Base-by-base conservation (phyloP, 2,888 invertebrate genomes). In the Pyralis farinalis region DNA sequence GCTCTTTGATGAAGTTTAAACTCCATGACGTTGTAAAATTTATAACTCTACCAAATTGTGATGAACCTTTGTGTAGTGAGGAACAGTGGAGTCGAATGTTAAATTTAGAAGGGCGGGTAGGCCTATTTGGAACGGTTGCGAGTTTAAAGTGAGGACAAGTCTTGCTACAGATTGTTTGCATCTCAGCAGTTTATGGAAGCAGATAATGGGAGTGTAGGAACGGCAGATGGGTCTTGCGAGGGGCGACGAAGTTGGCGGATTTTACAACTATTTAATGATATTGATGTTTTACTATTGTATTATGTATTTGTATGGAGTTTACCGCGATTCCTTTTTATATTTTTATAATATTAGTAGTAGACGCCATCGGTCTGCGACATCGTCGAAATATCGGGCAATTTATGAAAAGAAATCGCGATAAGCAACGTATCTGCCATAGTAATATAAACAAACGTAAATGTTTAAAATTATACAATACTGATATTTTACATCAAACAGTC, bases 131-230 rank as follows among this genome's bases (percentile, higher is more conserved):
- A 47, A 40, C 68, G 73, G 75, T 60, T 44, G 54, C 60, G 64
- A 68, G 69, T 71, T 71, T 55, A 63, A 60, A 69, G 67, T 64
- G 64, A 72, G 65, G 70, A 76, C 71, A 64, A 56, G 59, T 59
- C 62, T n/a, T 51, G 54, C 57, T 64, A 62, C 69, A 73, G 78
- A 83, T 77, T 83, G 79, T 80, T 79, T 77, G 72, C 68, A 63
- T 72, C 70, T 68, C 70, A 68, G 68, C 66, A 73, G 79, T 82
- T 84, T 84, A 82, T 78, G 74, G 72, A 71, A 67, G 68, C 63
- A 72, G 74, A 77, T 81, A 82, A 79, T 81, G 70, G 72, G 63
- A 55, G 65, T 65, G 71, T 70, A 73, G 65, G 61, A 71, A 74
- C 63, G 55, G 74, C 83, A 81, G 79, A 78, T 81, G 81, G 60